Evolutionary conservation across 2,888 invertebrate genomes (phyloP), one percentile per base, ranked within the genome.

Genomic region (Patella depressa): DNA sequence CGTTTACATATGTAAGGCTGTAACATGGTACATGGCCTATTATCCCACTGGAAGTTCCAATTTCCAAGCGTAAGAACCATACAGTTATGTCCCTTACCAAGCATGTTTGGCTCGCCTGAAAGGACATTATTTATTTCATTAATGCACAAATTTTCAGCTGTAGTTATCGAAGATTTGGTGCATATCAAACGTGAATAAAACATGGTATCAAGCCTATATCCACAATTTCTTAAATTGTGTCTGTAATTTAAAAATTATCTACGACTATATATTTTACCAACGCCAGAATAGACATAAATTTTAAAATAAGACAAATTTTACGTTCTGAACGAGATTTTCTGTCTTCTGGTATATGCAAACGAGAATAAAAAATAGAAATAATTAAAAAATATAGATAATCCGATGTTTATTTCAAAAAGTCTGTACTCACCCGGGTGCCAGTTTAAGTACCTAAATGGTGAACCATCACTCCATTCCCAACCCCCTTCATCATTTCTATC

Each of bases 1-100:
- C 87, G 87, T 79, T 87, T 85, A 80, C 88, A 88, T 76, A 88
- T 87, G 71, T 83, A 88, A 17, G 83, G 79, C n/a, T 85, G 83
- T 74, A 82, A 81, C 17, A 79, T 81, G 55, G 77, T 79, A 80
- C 88, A 88, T 24, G 81, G 59, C 65, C 82, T 81, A 70, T 88
- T 86, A 75, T 87, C 86, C 88, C 88, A 88, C 75, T 85, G 80
- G 75, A 82, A 87, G 45, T 79, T 80, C 86, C 85, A 86, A 53
- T 53, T 19, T 0, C 83, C 78, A 1, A 85, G 19, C 1, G 65
- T 84, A 55, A 87, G 82, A 74, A 85, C 85, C 12, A 79, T 82
- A 81, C 87, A 87, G 74, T 87, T 82, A 72, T 84, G 81, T 78
- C 82, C 76, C 71, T 78, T 34, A 24, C 71, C 65, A 15, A n/a